phyloP scores from a whole-genome alignment of 2,888 invertebrate species.

The Phalangium opilio region DNA sequence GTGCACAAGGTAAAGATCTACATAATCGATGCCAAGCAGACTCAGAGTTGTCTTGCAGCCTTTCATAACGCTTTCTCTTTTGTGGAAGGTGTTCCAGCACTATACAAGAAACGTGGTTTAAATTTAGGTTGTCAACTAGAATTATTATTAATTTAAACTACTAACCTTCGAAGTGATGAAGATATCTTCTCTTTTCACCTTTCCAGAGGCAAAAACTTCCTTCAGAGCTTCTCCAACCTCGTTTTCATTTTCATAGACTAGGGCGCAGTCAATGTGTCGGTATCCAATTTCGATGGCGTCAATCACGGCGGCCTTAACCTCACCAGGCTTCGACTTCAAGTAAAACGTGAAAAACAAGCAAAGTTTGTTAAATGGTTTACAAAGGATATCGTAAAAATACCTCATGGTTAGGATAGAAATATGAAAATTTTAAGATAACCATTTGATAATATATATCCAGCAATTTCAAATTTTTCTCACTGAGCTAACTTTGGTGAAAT shows the following conservation, averaged over 20 bases:
- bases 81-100: conserved; percentile 79
- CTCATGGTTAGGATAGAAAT: too few relatives aligned
- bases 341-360: too few relatives aligned
- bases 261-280: conserved; percentile 30
- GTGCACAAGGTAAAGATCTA: conserved; percentile 78
- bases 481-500: too few relatives aligned
- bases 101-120: conserved; percentile 27
- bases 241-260: conserved; percentile 28
- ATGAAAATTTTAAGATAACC: too few relatives aligned
- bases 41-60: conserved; percentile 30
- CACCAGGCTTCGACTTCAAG: conserved; percentile 46
- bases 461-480: too few relatives aligned
- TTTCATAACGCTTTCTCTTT: conserved; percentile 51
- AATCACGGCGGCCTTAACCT: conserved; percentile 26
- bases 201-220: conserved; percentile 25
- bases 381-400: too few relatives aligned
- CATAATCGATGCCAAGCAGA: conserved; percentile 52
- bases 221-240: conserved; percentile 29
- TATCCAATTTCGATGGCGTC: conserved; percentile 28
- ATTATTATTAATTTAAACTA: not conserved
- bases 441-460: too few relatives aligned
- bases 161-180: conserved; percentile 31
- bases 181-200: conserved; percentile 28
- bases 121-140: too few relatives aligned
- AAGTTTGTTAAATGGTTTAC: too few relatives aligned